A percentile compares a stretch with the other conserved stretches of the same genome.
Conservation (phyloP, 2,797 vertebrate species). For the Esox masquinongy region DNA sequence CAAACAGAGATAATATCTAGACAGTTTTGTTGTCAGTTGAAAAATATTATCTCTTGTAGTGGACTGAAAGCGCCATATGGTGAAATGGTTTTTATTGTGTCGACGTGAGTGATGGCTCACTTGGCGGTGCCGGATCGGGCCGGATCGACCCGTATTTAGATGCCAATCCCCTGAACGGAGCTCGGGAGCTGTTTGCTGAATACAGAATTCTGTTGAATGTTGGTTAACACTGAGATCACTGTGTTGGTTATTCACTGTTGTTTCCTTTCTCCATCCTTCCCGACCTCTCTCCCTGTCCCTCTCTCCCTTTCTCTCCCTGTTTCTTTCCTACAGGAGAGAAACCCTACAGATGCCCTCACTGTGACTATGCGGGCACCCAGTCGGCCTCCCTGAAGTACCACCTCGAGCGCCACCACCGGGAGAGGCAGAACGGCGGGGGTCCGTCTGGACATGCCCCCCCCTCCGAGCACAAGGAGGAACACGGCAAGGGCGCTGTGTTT, state of each 20-base stretch:
- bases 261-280: conserved; percentile 62
- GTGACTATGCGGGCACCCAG: conserved; percentile 99
- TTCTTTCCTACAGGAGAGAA: conserved; percentile 87
- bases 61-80: conserved; percentile 78
- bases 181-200: conserved; percentile 46
- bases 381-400: conserved; percentile 98
- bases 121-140: conserved; percentile 70
- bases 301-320: conserved; percentile 63
- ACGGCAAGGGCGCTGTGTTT: conserved; percentile 82
- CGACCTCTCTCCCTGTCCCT: conserved; percentile 49
- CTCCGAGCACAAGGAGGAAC: conserved; percentile 87
- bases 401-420: conserved; percentile 95
- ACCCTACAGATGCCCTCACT: conserved; percentile 98
- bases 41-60: conserved; percentile 76
- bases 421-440: conserved; percentile 89
- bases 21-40: conserved; percentile 76
- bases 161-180: conserved; percentile 51
- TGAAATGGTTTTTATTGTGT: conserved; percentile 73
- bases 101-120: conserved; percentile 79
- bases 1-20: conserved; percentile 68
- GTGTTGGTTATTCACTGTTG: conserved; percentile 6
- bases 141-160: conserved; percentile 76
- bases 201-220: conserved; percentile 49
- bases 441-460: conserved; percentile 79
- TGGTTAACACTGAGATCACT: conserved; percentile 35